A percentile compares a stretch with the other conserved stretches of the same genome.
Evolutionary conservation across 2,797 vertebrate genomes (phyloP).

Genomic region (Mergus octosetaceus): DNA sequence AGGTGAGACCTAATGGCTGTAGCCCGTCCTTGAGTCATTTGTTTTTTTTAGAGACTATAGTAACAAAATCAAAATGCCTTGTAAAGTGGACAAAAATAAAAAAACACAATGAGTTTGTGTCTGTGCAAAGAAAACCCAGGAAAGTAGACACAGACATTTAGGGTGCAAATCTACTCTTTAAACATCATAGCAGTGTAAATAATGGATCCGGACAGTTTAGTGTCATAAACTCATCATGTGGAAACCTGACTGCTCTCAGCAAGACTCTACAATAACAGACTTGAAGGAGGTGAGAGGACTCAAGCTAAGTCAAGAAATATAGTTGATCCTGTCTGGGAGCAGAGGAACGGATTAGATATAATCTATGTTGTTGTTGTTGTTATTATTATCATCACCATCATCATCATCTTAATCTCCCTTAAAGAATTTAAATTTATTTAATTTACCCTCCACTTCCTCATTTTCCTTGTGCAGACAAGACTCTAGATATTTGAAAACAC

Average conservation of each 20-base stretch:
- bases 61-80: neutral
- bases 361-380: neutral
- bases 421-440: conserved; percentile 21
- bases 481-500: neutral
- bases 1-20: neutral
- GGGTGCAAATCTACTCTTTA: neutral
- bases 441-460: conserved; percentile 7
- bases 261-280: neutral
- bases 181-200: neutral
- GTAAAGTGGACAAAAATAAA: neutral
- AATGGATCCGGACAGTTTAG: neutral
- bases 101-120: neutral
- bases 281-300: neutral
- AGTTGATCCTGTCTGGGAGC: neutral
- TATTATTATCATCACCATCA: neutral
- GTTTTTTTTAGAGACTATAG: neutral
- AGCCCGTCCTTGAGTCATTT: neutral
- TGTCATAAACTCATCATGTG: neutral
- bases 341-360: neutral
- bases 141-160: neutral
- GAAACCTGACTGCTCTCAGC: neutral
- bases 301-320: neutral
- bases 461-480: neutral
- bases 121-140: neutral
- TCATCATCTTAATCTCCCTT: neutral